Base-by-base conservation (phyloP, 2,888 invertebrate genomes). In the Troides aeacus region DNA sequence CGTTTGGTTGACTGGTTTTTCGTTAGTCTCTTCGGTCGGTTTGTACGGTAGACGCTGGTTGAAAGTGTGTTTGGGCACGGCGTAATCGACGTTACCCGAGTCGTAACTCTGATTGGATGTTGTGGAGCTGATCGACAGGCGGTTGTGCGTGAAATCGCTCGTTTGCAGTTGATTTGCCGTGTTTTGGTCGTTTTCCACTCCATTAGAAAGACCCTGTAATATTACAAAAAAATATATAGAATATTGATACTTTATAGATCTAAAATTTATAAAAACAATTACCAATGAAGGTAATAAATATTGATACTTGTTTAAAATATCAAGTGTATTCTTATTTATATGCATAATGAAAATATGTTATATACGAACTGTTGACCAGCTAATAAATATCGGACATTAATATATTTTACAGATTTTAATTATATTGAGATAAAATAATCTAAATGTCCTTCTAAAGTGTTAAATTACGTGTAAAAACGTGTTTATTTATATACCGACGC, bases 111-210 rank as follows among this genome's bases (percentile, higher is more conserved):
- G 91, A 78, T 90, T 92, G 71, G 92, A 92, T 2, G 86, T 84
- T 57, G 89, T 90, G 1, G 93, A 92, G 72, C 87, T 88, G 69
- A 90, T 89, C 3, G 93, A 92, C 8, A 92, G 81, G 57, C 93
- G 85, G 76, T 90, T 91, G 82, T 89, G 89, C 24, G 88, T 77
- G 71, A 86, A 67, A 50, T 92, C 89, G 36, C 80, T 81, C 17
- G 88, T 84, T 64, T 82, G 85, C 17, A 86, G 66, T 68, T 81
- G 74, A 75, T 89, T 92, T 7, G 88, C 85, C 39, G 85, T 84
- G 81, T 92, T 93, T 75, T 91, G 92, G 72, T 92, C 90, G 76
- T 89, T 92, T 74, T 93, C 93, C 70, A 90, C 86, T 73, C 93
- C 92, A 76, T 91, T 93, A 64, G 91, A 84, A 71, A 93, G 80